Percentiles rank a stretch among this genome's conserved stretches.
Evolutionary conservation across 2,888 invertebrate species (phyloP).

Genomic region (Brenthis hecate): DNA sequence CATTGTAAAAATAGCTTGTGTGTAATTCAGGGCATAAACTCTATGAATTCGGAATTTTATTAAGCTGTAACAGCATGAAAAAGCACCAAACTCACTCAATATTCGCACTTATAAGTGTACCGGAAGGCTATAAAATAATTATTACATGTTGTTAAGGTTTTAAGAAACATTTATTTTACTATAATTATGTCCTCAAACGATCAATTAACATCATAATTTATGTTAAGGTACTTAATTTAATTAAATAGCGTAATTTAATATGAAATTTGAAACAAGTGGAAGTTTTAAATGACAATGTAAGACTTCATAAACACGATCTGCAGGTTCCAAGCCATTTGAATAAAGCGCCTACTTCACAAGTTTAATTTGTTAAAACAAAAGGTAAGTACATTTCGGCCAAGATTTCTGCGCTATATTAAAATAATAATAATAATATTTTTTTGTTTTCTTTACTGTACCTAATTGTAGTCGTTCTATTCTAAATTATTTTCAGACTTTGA

Average conservation of each 20-base stretch:
- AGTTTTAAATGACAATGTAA: conserved; percentile 18
- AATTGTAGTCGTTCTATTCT: background rate
- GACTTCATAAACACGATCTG: conserved; percentile 21
- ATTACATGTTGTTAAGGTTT: background rate
- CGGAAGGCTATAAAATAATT: no score
- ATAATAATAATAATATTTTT: background rate
- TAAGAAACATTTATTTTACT: background rate
- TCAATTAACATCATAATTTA: conserved; percentile 9
- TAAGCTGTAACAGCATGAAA: no score
- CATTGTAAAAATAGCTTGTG: no score
- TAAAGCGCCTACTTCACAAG: conserved; percentile 11
- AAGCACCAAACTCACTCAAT: no score
- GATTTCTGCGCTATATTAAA: conserved; percentile 10
- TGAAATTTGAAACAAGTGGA: conserved; percentile 15
- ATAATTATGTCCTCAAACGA: background rate
- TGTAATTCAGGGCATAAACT: no score
- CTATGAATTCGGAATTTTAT: no score
- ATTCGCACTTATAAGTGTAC: no score
- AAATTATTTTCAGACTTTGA: no score
- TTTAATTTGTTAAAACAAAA: conserved; percentile 26
- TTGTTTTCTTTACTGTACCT: conserved; percentile 3
- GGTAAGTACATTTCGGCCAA: background rate
- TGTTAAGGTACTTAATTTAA: background rate
- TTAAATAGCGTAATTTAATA: background rate
- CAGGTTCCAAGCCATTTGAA: conserved; percentile 11